phyloP scores from a whole-genome alignment of 2,888 invertebrate genomes.

The Trichopoda pennipes region DNA sequence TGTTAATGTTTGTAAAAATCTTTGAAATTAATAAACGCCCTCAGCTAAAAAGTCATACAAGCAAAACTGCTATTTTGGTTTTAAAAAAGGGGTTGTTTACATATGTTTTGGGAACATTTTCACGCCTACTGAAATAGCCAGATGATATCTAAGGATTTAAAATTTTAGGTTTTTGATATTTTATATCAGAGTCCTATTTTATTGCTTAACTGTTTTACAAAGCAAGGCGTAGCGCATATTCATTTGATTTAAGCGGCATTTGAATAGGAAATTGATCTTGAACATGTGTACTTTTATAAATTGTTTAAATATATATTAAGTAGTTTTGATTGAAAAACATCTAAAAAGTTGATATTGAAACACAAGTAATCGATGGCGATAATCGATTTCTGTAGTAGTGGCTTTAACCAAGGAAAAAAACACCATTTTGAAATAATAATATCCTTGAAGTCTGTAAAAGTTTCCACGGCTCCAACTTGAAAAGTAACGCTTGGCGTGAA shows the following conservation, averaged over 20 bases:
- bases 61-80: neutral
- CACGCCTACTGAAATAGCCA: neutral
- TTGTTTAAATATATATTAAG: too few relatives aligned
- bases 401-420: too few relatives aligned
- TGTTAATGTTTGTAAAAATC: neutral
- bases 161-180: neutral
- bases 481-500: too few relatives aligned
- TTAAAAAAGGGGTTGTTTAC: slow-evolving; percentile 19
- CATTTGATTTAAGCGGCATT: neutral
- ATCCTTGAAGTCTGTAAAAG: too few relatives aligned
- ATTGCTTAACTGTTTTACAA: neutral
- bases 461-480: too few relatives aligned
- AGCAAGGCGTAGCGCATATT: neutral
- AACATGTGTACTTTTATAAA: too few relatives aligned
- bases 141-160: neutral
- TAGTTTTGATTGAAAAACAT: too few relatives aligned
- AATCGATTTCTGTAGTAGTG: too few relatives aligned
- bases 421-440: too few relatives aligned
- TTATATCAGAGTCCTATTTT: neutral
- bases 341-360: too few relatives aligned
- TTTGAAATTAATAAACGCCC: slow-evolving; percentile 35
- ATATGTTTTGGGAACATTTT: slow-evolving; percentile 12
- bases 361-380: too few relatives aligned
- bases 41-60: neutral
- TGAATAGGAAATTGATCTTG: neutral